A percentile compares a stretch with the other conserved stretches of the same genome.
phyloP scores from a whole-genome alignment of 2,888 invertebrate species.

The Perdita meconis region DNA sequence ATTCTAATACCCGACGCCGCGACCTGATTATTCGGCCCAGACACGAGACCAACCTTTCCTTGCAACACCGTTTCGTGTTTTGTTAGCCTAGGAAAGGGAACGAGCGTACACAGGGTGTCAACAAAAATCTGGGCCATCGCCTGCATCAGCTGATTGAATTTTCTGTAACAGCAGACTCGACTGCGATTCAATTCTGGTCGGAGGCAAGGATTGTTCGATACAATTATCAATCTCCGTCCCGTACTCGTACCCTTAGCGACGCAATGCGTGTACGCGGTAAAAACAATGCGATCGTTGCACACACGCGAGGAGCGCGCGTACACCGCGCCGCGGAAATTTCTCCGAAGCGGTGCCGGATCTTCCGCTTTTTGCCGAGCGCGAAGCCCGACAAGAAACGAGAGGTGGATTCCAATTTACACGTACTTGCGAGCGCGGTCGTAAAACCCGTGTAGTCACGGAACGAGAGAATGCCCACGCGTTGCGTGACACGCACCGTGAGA shows the following conservation, averaged over 20 bases:
- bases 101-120: too few relatives aligned
- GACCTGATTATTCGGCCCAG: conserved; percentile 19
- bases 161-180: too few relatives aligned
- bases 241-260: conserved; percentile 22
- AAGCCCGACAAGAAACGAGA: conserved; percentile 21
- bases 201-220: too few relatives aligned
- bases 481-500: conserved; percentile 49
- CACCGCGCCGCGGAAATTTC: conserved; percentile 25
- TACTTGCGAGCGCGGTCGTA: conserved; percentile 47
- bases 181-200: too few relatives aligned
- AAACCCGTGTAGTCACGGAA: conserved; percentile 48
- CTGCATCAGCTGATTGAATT: too few relatives aligned
- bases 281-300: conserved; percentile 47
- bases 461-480: conserved; percentile 52
- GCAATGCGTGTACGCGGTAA: conserved; percentile 28
- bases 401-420: conserved; percentile 55
- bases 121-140: too few relatives aligned
- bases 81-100: too few relatives aligned
- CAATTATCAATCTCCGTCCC: conserved; percentile 30
- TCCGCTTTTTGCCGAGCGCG: conserved; percentile 39
- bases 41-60: neutral
- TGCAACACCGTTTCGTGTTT: too few relatives aligned
- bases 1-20: conserved; percentile 13
- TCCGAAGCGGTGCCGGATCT: conserved; percentile 45
- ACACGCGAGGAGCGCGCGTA: conserved; percentile 34